Evolutionary conservation across 2,888 invertebrate genomes (phyloP), one percentile per base, ranked within the genome.

Genomic region (Resseliella maxima): DNA sequence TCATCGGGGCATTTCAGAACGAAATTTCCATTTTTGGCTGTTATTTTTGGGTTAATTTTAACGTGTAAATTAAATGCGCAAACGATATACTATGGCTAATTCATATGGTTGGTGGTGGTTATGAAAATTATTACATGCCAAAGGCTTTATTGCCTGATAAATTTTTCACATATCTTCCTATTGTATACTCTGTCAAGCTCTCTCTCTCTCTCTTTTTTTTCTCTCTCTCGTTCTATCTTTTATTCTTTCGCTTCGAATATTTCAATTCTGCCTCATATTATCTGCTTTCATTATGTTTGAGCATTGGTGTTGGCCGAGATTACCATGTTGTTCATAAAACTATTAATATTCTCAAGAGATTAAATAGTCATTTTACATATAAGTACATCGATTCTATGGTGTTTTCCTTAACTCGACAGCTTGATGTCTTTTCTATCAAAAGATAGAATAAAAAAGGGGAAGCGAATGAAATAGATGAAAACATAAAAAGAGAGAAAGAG

Each of bases 291-390:
- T 41, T 41, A 41, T 41, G 41, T 50, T 24, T 59, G 59, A 24
- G 6, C 59, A 24, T 24, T 24, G 18, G 8, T 18, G 2, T 24
- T 72, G 31, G 31, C 35, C 12, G 12, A 31, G 72, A 31, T 72
- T 72, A 72, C n/a, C n/a, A n/a, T n/a, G 18, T 72, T 72, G 27
- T 72, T 72, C 15, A 31, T 15, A 72, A 24, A 12, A 72, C 72
- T 31, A 31, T 72, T 31, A n/a, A 72, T 72, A n/a, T 27, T 31
- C 72, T 72, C 72, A 72, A 72, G 0, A 72, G 27, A 72, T 72
- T 35, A 72, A 72, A 72, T 31, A 27, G 31, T 31, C 35, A 15
- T 31, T 72, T 72, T 2, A 72, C 21, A 72, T 72, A 31, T 15
- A 72, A 5, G 59, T 24, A 24, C 59, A 59, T 59, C 24, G 18